Conservation (phyloP, 2,113 vertebrate genomes). For the Sceloporus undulatus region DNA sequence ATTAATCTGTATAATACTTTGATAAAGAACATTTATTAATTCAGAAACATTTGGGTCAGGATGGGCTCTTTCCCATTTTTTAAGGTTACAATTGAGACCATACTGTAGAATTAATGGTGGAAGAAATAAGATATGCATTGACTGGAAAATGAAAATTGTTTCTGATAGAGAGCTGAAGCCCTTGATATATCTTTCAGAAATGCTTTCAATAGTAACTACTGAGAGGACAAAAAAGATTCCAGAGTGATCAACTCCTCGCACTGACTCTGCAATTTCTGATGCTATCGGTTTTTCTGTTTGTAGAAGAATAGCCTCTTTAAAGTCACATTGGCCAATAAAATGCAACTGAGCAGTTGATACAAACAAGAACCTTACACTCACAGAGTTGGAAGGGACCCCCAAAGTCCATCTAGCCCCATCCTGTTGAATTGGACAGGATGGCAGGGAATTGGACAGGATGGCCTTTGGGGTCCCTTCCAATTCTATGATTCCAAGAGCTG, state of each 20-base stretch:
- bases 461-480: too few species aligned
- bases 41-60: conserved; percentile 75
- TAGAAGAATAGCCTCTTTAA: not conserved
- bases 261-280: conserved; percentile 38
- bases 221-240: conserved; percentile 32
- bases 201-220: conserved; percentile 50
- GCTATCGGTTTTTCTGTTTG: not conserved
- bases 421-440: too few species aligned
- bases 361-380: not conserved
- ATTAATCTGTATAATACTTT: conserved; percentile 82
- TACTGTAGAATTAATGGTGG: conserved; percentile 82
- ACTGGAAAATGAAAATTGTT: conserved; percentile 83
- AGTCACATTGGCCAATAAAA: not conserved
- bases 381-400: too few species aligned
- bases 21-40: conserved; percentile 82
- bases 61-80: conserved; percentile 77
- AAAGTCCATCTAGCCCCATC: too few species aligned
- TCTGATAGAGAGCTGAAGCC: conserved; percentile 73
- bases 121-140: conserved; percentile 84
- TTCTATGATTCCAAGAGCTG: not conserved
- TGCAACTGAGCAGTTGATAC: not conserved
- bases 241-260: conserved; percentile 45
- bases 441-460: too few species aligned
- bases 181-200: conserved; percentile 68
- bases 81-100: conserved; percentile 77